Evolutionary conservation across 2,888 invertebrate species (phyloP).

Genomic region (Galeruca laticollis): DNA sequence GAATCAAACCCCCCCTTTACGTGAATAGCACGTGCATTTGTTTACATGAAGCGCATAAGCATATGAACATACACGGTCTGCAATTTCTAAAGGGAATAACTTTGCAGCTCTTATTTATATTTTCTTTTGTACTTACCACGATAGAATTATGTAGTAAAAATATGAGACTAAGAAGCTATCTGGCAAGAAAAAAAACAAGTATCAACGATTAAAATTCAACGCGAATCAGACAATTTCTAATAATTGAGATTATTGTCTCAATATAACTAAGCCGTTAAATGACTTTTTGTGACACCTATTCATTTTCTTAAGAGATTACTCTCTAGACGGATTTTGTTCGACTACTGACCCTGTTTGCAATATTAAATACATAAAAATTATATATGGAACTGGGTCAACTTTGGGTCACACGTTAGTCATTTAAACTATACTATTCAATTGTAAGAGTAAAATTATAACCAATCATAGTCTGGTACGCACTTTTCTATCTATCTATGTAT

Average conservation of each 20-base stretch:
- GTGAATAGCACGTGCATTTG: too few relatives aligned
- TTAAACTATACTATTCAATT: slow-evolving; percentile 17
- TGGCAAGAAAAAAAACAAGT: neutral
- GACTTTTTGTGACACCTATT: neutral
- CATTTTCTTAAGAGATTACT: neutral
- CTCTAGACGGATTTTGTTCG: slow-evolving; percentile 32
- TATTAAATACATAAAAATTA: slow-evolving; percentile 27
- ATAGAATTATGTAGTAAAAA: neutral
- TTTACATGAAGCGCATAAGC: too few relatives aligned
- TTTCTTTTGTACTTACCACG: neutral
- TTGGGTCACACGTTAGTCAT: slow-evolving; percentile 15
- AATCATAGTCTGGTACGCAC: neutral
- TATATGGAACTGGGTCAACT: slow-evolving; percentile 30
- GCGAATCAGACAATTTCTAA: slow-evolving; percentile 27
- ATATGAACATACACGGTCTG: neutral
- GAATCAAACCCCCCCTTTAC: too few relatives aligned
- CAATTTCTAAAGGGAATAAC: neutral
- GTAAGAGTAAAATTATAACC: slow-evolving; percentile 18
- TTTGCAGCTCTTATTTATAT: neutral
- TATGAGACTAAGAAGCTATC: neutral
- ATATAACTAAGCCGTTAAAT: neutral
- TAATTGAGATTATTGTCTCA: neutral
- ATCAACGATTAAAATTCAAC: neutral
- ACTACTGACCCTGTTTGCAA: slow-evolving; percentile 30
- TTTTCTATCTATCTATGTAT: neutral